Conservation (phyloP, 2,888 invertebrate species). For the Rhagium mordax region DNA sequence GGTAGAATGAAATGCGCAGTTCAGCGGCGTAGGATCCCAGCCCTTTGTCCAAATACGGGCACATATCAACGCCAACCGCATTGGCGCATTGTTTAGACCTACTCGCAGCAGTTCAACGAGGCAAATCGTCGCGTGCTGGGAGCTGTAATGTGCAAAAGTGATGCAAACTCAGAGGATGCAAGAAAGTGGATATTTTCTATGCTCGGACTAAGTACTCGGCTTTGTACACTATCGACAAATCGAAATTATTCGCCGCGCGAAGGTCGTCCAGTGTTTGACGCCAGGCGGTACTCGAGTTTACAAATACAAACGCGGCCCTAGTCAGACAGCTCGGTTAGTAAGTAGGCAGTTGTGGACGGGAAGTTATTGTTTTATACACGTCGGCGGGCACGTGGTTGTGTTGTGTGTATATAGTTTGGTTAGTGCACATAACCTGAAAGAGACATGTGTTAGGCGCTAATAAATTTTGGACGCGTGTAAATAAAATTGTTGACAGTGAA, state of each 20-base stretch:
- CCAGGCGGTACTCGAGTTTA: not conserved
- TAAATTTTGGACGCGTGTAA: no score
- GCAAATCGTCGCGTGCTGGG: not conserved
- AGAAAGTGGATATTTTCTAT: not conserved
- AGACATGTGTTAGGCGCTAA: no score
- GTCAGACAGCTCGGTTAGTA: no score
- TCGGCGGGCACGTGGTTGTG: no score
- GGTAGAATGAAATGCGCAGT: not conserved
- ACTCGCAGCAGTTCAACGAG: not conserved
- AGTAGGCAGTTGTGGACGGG: no score
- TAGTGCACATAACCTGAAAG: no score
- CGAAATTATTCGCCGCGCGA: not conserved
- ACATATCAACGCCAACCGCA: not conserved
- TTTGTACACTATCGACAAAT: not conserved
- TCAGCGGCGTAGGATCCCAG: not conserved
- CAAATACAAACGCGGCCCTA: not conserved
- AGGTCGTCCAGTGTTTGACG: not conserved
- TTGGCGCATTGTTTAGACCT: not conserved
- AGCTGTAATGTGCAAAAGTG: not conserved
- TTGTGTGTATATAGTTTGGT: no score
- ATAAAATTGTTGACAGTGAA: no score
- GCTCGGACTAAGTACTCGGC: not conserved
- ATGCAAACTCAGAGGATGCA: not conserved
- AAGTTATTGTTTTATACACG: no score
- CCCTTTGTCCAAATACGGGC: not conserved